phyloP scores from a whole-genome alignment of 2,888 invertebrate genomes.

The Athalia rosae region DNA sequence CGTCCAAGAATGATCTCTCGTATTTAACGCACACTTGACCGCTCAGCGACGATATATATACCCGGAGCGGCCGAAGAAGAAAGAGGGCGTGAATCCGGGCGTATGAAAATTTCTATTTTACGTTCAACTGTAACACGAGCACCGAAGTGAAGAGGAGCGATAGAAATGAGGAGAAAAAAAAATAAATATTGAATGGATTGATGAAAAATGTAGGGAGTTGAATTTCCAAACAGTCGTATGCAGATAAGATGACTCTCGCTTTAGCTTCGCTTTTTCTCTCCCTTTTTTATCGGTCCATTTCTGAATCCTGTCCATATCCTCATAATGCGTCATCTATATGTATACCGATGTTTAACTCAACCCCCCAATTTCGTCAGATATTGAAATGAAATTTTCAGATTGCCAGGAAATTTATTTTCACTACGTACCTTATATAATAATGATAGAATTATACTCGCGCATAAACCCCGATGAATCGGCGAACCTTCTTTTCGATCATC shows the following conservation, averaged over 20 bases:
- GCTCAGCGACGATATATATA: constrained; percentile 49
- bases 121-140: constrained; percentile 5
- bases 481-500: background rate
- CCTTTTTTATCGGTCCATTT: constrained; percentile 18
- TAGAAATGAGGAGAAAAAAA: background rate
- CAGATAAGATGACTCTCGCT: background rate
- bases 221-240: too few species aligned
- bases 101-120: constrained; percentile 60
- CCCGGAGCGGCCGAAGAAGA: background rate
- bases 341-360: too few species aligned
- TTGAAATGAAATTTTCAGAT: too few species aligned
- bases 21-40: constrained; percentile 62
- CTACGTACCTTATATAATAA: too few species aligned
- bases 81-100: background rate
- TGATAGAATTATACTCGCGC: too few species aligned
- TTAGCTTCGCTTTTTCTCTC: background rate
- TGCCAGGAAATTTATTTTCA: too few species aligned
- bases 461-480: too few species aligned
- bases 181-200: background rate
- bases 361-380: too few species aligned
- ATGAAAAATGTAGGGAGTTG: background rate
- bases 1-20: constrained; percentile 61
- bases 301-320: too few species aligned
- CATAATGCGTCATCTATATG: too few species aligned
- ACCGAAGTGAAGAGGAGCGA: background rate